These are phyloP conservation scores for Tuta absoluta DNA, from an alignment of 2,888 invertebrate species.

Conservation along the genomic window DNA sequence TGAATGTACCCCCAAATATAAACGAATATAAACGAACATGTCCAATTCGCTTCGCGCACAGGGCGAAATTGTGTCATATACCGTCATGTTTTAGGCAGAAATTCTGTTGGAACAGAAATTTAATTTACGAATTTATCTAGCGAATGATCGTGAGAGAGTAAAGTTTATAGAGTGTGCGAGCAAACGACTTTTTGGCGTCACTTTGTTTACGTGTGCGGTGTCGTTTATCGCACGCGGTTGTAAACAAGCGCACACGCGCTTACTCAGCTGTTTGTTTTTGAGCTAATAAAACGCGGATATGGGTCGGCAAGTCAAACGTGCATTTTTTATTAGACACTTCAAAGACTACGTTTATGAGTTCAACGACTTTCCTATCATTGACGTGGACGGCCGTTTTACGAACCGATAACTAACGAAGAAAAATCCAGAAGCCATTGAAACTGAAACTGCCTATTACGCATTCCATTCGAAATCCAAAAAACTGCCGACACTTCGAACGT, in stretches of 20 bases:
- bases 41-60: slow-evolving; percentile 37
- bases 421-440: slow-evolving; percentile 25
- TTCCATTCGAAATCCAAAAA: slow-evolving; percentile 30
- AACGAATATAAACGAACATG: slow-evolving; percentile 14
- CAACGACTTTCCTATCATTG: slow-evolving; percentile 13
- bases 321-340: slow-evolving; percentile 23
- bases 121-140: slow-evolving; percentile 79
- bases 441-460: slow-evolving; percentile 28
- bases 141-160: slow-evolving; percentile 74
- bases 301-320: slow-evolving; percentile 13
- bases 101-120: slow-evolving; percentile 53
- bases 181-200: slow-evolving; percentile 63
- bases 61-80: slow-evolving; percentile 46
- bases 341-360: slow-evolving; percentile 4
- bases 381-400: background rate
- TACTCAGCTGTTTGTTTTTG: slow-evolving; percentile 31
- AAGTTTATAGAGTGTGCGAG: slow-evolving; percentile 71
- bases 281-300: background rate
- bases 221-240: slow-evolving; percentile 1
- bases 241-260: slow-evolving; percentile 3
- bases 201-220: slow-evolving; percentile 32
- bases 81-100: slow-evolving; percentile 40
- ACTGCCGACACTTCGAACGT: slow-evolving; percentile 27
- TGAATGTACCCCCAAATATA: slow-evolving; percentile 35
- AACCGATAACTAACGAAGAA: background rate